A percentile compares a stretch with the other conserved stretches of the same genome.
These are phyloP conservation scores for Mastomys natalensis DNA, from an alignment of 2,113 vertebrate genomes.

Conservation along the genomic window DNA sequence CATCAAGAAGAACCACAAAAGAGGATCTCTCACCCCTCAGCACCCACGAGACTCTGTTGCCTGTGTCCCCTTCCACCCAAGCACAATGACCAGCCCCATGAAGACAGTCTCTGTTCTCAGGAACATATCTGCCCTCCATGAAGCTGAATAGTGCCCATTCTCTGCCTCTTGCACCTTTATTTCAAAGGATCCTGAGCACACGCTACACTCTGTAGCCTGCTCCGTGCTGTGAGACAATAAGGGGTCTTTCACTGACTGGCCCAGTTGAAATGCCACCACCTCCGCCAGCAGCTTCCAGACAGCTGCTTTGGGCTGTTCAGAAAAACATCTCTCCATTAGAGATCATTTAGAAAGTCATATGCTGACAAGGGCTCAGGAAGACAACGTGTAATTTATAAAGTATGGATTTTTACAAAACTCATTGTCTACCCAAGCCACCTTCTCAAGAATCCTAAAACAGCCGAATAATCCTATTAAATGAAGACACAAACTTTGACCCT, in stretches of 20 bases:
- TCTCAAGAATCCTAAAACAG: not conserved
- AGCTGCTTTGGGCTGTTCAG: slow-evolving; percentile 42
- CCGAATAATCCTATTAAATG: not conserved
- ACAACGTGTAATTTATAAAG: not conserved
- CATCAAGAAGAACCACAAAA: not conserved
- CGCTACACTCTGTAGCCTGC: slow-evolving; percentile 36
- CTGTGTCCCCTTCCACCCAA: slow-evolving; percentile 16
- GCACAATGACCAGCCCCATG: not conserved
- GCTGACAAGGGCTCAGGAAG: not conserved
- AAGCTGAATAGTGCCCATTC: slow-evolving; percentile 70
- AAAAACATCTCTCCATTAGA: slow-evolving; percentile 7
- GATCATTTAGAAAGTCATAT: not conserved
- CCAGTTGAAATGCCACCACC: slow-evolving; percentile 64
- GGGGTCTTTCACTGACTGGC: slow-evolving; percentile 54
- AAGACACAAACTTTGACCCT: not conserved
- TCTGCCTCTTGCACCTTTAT: slow-evolving; percentile 72
- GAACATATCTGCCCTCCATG: not conserved
- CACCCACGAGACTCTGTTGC: not conserved
- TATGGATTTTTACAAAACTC: not conserved
- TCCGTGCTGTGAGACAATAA: slow-evolving; percentile 49
- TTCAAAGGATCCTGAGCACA: slow-evolving; percentile 40
- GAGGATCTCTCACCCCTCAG: slow-evolving; percentile 39
- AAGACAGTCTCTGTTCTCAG: slow-evolving; percentile 75
- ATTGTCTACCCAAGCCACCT: not conserved
- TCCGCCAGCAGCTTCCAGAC: slow-evolving; percentile 46